Percentiles rank a stretch among this genome's conserved stretches.
Conservation (phyloP, 2,113 vertebrate species). For the Bombycilla garrulus region DNA sequence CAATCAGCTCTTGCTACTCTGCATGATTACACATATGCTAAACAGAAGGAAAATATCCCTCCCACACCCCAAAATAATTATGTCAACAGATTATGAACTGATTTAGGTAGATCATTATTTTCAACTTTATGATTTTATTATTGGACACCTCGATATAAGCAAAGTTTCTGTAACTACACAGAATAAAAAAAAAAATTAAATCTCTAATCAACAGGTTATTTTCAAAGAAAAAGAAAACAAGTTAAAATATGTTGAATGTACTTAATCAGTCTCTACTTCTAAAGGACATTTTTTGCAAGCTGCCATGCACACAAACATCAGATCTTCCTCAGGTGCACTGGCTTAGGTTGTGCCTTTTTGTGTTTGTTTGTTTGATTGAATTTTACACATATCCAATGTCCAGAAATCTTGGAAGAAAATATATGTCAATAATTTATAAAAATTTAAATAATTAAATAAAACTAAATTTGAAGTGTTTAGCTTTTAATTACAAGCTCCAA, state of each 20-base stretch:
- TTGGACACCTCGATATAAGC: accelerated
- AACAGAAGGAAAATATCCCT: not conserved
- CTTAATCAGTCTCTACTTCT: not conserved
- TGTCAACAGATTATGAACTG: not conserved
- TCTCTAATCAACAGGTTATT: not conserved
- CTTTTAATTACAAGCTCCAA: not conserved
- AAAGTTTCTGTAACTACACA: not conserved
- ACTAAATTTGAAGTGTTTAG: not conserved
- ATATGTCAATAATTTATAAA: not conserved
- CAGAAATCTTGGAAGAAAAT: not conserved
- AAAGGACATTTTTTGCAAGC: not conserved
- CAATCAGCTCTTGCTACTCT: not conserved
- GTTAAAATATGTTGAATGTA: not conserved
- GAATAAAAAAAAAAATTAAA: not conserved
- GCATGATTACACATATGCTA: not conserved
- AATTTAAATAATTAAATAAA: not conserved
- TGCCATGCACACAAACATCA: not conserved
- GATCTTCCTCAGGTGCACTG: not conserved
- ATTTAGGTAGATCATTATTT: not conserved
- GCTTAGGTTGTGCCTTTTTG: not conserved
- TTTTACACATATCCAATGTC: not conserved
- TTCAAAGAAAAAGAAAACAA: not conserved
- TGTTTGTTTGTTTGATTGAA: not conserved
- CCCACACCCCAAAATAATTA: not conserved
- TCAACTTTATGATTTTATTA: not conserved